Evolutionary conservation across 2,113 vertebrate genomes (phyloP).

Genomic region (Fregata magnificens): DNA sequence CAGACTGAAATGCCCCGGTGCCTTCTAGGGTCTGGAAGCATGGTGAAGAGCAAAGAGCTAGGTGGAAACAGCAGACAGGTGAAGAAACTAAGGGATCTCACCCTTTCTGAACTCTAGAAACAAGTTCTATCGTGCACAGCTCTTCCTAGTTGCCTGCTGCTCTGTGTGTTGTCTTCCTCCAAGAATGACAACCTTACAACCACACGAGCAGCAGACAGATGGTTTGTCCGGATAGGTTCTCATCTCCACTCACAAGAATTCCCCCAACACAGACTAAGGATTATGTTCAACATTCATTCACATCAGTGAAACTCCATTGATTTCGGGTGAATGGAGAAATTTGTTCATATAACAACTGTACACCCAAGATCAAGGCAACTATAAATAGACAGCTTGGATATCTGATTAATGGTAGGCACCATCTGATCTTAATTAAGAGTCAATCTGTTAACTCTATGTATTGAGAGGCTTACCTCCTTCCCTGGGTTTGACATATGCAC

Average conservation of each 20-base stretch:
- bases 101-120: neutral
- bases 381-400: neutral
- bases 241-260: neutral
- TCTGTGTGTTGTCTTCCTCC: neutral
- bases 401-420: slow-evolving; percentile 5
- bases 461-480: neutral
- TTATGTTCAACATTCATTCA: neutral
- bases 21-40: neutral
- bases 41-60: neutral
- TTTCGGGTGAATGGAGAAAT: neutral
- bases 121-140: neutral
- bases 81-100: neutral
- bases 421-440: slow-evolving; percentile 47
- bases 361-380: neutral
- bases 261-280: neutral
- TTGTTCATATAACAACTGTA: neutral
- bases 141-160: neutral
- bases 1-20: neutral
- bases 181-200: neutral
- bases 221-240: neutral
- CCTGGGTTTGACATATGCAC: slow-evolving; percentile 13
- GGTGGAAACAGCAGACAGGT: neutral
- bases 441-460: neutral
- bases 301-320: neutral
- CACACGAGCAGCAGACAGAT: neutral